phyloP scores from a whole-genome alignment of 2,797 vertebrate genomes.

The Coreius guichenoti region DNA sequence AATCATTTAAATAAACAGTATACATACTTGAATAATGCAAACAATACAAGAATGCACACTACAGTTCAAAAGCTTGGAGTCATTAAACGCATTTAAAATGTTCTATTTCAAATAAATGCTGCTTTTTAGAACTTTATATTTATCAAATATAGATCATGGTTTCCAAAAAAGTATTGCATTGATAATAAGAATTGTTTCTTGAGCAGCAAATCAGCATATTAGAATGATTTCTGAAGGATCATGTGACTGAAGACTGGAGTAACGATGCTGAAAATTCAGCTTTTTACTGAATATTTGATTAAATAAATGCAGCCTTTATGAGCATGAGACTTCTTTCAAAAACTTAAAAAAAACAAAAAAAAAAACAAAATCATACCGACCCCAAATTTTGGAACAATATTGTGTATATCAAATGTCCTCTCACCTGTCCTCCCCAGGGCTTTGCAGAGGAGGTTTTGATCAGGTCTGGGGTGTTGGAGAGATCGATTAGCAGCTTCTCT shows the following conservation, averaged over 20 bases:
- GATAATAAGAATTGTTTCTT: not conserved
- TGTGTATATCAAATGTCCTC: conserved; percentile 5
- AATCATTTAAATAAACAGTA: not conserved
- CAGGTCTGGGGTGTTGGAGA: conserved; percentile 87
- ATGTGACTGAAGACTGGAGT: not conserved
- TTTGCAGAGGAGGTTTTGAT: conserved; percentile 67
- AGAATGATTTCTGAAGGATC: not conserved
- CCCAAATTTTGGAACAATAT: not conserved
- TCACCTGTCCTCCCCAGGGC: conserved; percentile 73
- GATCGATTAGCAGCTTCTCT: conserved; percentile 86
- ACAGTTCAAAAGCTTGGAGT: not conserved
- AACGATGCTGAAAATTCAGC: not conserved
- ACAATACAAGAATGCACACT: not conserved
- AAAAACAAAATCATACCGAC: not conserved
- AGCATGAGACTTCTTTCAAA: not conserved
- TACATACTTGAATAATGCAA: not conserved
- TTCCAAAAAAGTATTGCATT: not conserved
- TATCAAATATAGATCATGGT: not conserved
- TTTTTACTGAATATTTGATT: not conserved
- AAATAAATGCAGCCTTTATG: not conserved
- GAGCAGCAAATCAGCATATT: not conserved
- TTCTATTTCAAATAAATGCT: not conserved
- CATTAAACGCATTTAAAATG: not conserved
- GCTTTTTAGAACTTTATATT: not conserved
- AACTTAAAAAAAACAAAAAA: too few species aligned